These are phyloP conservation scores for Caenorhabditis sp. DNA, from an alignment of 2,888 invertebrate species.

Conservation along the genomic window DNA sequence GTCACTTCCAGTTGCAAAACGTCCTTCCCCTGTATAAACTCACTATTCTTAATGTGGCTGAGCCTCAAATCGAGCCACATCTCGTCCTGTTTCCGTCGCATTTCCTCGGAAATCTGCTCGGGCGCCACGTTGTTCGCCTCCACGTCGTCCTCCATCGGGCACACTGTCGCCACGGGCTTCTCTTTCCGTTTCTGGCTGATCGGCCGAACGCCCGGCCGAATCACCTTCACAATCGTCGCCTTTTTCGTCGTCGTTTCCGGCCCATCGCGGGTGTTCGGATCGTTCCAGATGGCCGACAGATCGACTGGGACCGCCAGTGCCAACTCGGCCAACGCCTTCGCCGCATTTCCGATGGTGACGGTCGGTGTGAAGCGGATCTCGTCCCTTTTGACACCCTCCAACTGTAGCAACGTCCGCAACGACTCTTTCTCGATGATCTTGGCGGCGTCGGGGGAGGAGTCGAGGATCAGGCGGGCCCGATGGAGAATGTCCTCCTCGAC, in stretches of 20 bases:
- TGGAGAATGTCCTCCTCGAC: conserved; percentile 59
- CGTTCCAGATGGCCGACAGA: conserved; percentile 52
- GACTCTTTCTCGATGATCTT: conserved; percentile 60
- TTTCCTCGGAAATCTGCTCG: conserved; percentile 41
- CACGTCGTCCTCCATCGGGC: conserved; percentile 5
- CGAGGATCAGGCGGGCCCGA: conserved; percentile 44
- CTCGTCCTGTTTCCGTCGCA: conserved; percentile 52
- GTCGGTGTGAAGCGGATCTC: conserved; percentile 58
- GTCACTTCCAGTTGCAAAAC: too few relatives aligned
- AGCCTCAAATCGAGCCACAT: conserved; percentile 53
- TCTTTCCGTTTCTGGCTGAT: conserved; percentile 4
- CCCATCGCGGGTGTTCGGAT: too few relatives aligned
- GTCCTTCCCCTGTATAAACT: not conserved
- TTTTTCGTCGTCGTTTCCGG: conserved; percentile 12
- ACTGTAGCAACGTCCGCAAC: conserved; percentile 49
- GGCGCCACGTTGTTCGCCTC: conserved; percentile 12
- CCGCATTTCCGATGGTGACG: conserved; percentile 66
- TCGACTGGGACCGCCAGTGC: conserved; percentile 61
- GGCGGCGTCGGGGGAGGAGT: conserved; percentile 56
- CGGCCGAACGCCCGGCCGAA: conserved; percentile 48
- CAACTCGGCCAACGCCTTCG: conserved; percentile 66
- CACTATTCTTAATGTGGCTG: conserved; percentile 40
- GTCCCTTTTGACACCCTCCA: conserved; percentile 53
- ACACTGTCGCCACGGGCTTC: conserved; percentile 37
- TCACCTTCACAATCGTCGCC: conserved; percentile 61